A percentile compares a stretch with the other conserved stretches of the same genome.
Conservation (phyloP, 2,888 invertebrate genomes). For the Plagodis dolabraria region DNA sequence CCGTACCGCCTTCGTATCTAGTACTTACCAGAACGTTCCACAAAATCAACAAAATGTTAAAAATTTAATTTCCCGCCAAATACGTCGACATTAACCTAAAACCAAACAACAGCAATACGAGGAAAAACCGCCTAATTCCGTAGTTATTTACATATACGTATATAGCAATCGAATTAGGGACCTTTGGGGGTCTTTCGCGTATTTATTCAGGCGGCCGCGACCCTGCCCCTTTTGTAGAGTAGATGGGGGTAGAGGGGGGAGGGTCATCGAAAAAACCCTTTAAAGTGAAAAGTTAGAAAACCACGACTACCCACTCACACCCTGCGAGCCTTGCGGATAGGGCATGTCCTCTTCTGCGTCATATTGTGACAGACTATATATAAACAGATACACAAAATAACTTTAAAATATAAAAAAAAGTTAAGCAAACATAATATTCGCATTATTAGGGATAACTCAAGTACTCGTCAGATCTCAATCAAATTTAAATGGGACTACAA, state of each 20-base stretch:
- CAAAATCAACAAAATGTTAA: not conserved
- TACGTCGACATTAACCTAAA: constrained; percentile 2
- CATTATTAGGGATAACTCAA: no score
- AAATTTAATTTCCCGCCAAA: not conserved
- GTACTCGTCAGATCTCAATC: no score
- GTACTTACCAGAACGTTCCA: no score
- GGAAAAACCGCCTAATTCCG: constrained; percentile 27
- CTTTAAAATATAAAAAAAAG: no score
- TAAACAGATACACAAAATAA: no score
- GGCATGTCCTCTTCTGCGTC: constrained; percentile 2
- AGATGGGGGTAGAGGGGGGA: constrained; percentile 29
- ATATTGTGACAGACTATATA: not conserved
- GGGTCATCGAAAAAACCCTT: constrained; percentile 69
- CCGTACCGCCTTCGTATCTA: no score
- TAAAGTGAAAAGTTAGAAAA: constrained; percentile 68
- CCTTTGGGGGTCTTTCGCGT: constrained; percentile 56
- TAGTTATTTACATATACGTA: constrained; percentile 37
- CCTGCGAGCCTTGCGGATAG: constrained; percentile 15
- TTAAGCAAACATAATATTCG: no score
- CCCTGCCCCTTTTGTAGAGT: constrained; percentile 36
- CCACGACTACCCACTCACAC: constrained; percentile 34
- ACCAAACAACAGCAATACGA: not conserved
- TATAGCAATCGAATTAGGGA: constrained; percentile 60
- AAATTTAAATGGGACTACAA: no score
- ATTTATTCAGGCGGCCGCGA: constrained; percentile 59